phyloP scores from a whole-genome alignment of 2,888 invertebrate species.

The Drosophila atripex region DNA sequence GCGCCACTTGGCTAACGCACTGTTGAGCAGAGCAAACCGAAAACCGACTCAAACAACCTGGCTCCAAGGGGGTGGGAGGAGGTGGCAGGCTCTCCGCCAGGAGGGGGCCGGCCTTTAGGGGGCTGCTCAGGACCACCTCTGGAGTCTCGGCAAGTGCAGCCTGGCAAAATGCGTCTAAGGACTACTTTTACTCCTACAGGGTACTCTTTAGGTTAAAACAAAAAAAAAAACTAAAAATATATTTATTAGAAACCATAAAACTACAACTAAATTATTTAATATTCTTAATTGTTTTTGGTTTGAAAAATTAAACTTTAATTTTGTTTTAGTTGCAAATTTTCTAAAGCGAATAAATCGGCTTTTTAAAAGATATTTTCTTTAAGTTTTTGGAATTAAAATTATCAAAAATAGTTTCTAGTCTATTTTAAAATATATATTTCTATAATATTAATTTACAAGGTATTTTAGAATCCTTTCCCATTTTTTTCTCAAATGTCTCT shows the following conservation, averaged over 20 bases:
- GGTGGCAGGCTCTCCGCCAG: background rate
- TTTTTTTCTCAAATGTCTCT: background rate
- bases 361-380: too few relatives aligned
- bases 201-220: background rate
- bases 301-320: too few relatives aligned
- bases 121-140: slow-evolving; percentile 19
- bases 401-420: too few relatives aligned
- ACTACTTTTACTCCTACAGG: background rate
- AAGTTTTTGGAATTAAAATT: too few relatives aligned
- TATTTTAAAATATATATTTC: too few relatives aligned
- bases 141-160: slow-evolving; percentile 44
- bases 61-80: background rate
- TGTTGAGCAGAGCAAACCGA: slow-evolving; percentile 82
- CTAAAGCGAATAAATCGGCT: too few relatives aligned
- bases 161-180: slow-evolving; percentile 20
- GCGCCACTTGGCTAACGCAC: slow-evolving; percentile 83
- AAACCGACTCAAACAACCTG: slow-evolving; percentile 55
- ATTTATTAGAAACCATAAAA: background rate
- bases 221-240: too few relatives aligned
- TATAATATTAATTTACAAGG: background rate
- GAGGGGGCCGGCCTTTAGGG: background rate
- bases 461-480: background rate
- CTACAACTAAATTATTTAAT: background rate
- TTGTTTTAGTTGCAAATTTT: too few relatives aligned
- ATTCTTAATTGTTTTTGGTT: too few relatives aligned